Conservation (phyloP, 1,140 invertebrate genomes). For the Psilanteris sp. region DNA sequence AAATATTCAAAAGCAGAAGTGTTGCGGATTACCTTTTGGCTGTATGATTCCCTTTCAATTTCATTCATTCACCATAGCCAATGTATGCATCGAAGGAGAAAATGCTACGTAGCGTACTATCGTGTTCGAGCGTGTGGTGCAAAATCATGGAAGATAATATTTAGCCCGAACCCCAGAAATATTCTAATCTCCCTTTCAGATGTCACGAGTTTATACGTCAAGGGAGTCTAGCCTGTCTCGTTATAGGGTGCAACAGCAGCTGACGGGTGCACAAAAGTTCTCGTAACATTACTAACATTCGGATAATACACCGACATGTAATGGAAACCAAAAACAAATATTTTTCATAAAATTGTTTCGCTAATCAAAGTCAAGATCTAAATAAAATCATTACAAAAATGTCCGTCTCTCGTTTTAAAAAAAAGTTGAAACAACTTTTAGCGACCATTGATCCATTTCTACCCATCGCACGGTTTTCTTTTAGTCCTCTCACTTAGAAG, state of each 20-base stretch:
- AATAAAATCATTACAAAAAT: too few relatives aligned
- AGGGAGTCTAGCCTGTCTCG: slow-evolving; percentile 53
- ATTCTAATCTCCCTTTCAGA: slow-evolving; percentile 75
- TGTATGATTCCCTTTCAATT: slow-evolving; percentile 37
- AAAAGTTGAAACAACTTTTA: too few relatives aligned
- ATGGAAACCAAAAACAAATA: slow-evolving; percentile 39
- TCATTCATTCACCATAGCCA: slow-evolving; percentile 37
- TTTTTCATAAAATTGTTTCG: too few relatives aligned
- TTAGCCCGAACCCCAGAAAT: slow-evolving; percentile 70
- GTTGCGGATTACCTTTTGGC: slow-evolving; percentile 49
- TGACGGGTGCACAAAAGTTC: slow-evolving; percentile 75
- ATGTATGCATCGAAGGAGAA: slow-evolving; percentile 48
- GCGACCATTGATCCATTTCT: too few relatives aligned
- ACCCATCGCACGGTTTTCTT: too few relatives aligned
- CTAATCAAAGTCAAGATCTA: too few relatives aligned
- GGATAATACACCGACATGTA: slow-evolving; percentile 44
- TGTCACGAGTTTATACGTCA: slow-evolving; percentile 60
- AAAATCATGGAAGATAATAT: slow-evolving; percentile 70
- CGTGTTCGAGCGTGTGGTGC: slow-evolving; percentile 43
- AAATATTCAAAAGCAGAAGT: slow-evolving; percentile 24
- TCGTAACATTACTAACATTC: slow-evolving; percentile 52
- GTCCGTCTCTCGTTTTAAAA: too few relatives aligned
- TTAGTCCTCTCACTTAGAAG: too few relatives aligned
- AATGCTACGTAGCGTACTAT: slow-evolving; percentile 52
- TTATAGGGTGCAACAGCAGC: slow-evolving; percentile 68